Percentiles rank a stretch among this genome's conserved stretches.
These are phyloP conservation scores for Microcebus ravelobensis DNA, from an alignment of 2,113 vertebrate species.

Conservation along the genomic window DNA sequence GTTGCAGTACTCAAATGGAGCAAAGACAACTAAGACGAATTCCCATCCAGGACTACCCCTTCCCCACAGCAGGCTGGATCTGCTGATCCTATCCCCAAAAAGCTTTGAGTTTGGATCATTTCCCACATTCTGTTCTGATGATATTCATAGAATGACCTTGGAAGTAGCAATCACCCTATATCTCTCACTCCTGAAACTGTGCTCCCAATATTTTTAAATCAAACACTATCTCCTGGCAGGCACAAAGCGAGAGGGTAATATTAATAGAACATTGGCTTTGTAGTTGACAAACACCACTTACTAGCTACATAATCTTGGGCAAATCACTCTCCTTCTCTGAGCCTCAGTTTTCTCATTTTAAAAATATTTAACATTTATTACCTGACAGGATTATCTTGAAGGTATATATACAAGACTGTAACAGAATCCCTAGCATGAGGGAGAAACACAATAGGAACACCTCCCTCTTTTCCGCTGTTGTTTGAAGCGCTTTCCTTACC, in stretches of 20 bases:
- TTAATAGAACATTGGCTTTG: not conserved
- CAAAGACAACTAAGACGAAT: not conserved
- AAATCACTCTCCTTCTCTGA: not conserved
- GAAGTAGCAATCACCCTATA: not conserved
- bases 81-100: not conserved
- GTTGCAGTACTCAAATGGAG: not conserved
- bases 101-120: not conserved
- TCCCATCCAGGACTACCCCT: not conserved
- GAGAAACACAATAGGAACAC: not conserved
- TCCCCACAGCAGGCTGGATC: not conserved
- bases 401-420: not conserved
- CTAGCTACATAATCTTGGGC: not conserved
- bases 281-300: not conserved
- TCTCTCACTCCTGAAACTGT: not conserved
- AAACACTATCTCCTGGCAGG: not conserved
- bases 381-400: not conserved
- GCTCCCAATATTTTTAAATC: not conserved
- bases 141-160: not conserved
- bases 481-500: not conserved
- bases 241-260: not conserved
- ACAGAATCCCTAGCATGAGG: not conserved
- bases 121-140: not conserved
- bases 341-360: not conserved
- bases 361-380: constrained; percentile 24
- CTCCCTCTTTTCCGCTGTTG: not conserved